A percentile compares a stretch with the other conserved stretches of the same genome.
Conservation (phyloP, 1,140 invertebrate species). For the Papilio helenus region DNA sequence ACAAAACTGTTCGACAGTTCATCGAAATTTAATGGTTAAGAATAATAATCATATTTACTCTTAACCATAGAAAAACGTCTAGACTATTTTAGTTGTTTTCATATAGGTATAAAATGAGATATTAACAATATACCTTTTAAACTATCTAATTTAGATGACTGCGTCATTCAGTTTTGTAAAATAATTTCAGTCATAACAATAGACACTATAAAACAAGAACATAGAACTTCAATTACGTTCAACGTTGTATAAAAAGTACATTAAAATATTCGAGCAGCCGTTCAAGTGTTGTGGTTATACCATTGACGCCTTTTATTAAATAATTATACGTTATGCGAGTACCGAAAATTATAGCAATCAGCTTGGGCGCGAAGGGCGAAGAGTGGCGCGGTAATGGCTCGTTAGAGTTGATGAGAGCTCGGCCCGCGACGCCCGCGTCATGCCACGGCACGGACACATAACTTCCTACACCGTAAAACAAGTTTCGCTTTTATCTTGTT, state of each 20-base stretch:
- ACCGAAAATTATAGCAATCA: constrained; percentile 70
- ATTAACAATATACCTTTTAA: no score
- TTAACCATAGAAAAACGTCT: not conserved
- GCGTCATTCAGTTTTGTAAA: no score
- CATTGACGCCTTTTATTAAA: constrained; percentile 75
- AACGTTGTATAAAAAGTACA: constrained; percentile 28
- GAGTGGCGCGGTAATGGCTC: constrained; percentile 69
- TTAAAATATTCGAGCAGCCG: constrained; percentile 50
- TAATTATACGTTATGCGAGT: constrained; percentile 78
- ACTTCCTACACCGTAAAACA: constrained; percentile 56
- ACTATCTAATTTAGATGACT: no score
- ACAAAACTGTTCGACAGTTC: not conserved
- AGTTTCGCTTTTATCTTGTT: constrained; percentile 43
- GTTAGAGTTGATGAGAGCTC: constrained; percentile 80
- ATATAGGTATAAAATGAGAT: no score
- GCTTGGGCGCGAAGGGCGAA: constrained; percentile 50
- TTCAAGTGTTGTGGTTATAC: constrained; percentile 62
- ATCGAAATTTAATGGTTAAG: not conserved
- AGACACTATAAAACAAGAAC: not conserved
- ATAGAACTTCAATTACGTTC: not conserved
- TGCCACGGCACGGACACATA: constrained; percentile 43
- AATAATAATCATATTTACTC: not conserved
- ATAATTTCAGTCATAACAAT: not conserved
- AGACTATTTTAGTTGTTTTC: not conserved
- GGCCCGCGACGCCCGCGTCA: constrained; percentile 49